Base-by-base conservation (phyloP, 2,797 vertebrate genomes). In the Sebastes jordani region DNA sequence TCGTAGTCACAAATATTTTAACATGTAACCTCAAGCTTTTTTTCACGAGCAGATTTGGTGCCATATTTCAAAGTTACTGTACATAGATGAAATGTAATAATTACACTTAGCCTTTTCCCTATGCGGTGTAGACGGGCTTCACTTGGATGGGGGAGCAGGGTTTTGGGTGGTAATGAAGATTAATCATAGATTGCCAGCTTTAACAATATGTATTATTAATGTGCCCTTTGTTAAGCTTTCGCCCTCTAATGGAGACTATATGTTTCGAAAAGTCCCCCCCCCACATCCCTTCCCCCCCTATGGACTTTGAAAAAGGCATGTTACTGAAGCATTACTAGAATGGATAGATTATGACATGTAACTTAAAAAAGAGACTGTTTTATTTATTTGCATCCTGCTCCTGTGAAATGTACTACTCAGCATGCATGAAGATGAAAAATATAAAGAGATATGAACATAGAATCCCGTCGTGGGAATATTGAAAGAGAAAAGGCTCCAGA, bases 341-440 rank as follows among this genome's bases (percentile, higher is more conserved):
- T 95, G 94, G 93, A 95, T 96, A 95, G 93, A 94, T 91, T 93
- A 93, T 91, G 89, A 95, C 84, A 93, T 95, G 92, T 95, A 91
- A 92, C 88, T 93, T 92, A 90, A 92, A 92, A 93, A 94, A 38
- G 84, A 93, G 86, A 93, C 71, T 81, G 84, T 93, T 94, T 95
- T 82, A 93, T 95, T 92, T 93, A 92, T 96, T 95, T 95, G 95
- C 95, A 96, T 95, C 95, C 93, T 91, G 94, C 94, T 95, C 93
- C 94, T 95, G 93, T 95, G 91, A 93, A 95, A 94, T 95, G 93
- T 96, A 87, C 88, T 94, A 92, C 80, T 92, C 93, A 95, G 95
- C 96, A 96, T 96, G 96, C 93, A 89, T 94, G 91, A 93, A 91
- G 90, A 94, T 91, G 90, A 95, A 93, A 91, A 90, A 86, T 91